Percentiles rank a stretch among this genome's conserved stretches.
phyloP scores from a whole-genome alignment of 2,888 invertebrate species.

The Limnephilus rhombicus region DNA sequence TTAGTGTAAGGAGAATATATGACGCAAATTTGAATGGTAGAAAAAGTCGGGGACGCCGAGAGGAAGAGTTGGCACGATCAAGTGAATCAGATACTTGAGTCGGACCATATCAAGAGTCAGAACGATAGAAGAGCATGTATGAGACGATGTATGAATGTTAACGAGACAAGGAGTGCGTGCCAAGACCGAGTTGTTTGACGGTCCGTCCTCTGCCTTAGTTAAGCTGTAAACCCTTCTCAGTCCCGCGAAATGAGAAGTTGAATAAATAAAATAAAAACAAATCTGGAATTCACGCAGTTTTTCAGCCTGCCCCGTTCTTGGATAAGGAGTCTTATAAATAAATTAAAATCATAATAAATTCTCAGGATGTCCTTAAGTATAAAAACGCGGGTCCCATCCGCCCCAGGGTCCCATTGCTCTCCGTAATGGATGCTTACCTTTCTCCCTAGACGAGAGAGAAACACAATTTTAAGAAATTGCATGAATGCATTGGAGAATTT shows the following conservation, averaged over 20 bases:
- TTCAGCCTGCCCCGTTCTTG: not conserved
- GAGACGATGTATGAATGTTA: too few species aligned
- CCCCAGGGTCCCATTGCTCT: conserved; percentile 17
- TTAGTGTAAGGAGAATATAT: too few species aligned
- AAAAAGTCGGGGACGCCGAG: too few species aligned
- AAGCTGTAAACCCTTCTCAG: not conserved
- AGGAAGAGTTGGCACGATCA: too few species aligned
- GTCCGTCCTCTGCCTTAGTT: too few species aligned
- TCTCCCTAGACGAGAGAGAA: not conserved
- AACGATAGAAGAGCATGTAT: too few species aligned
- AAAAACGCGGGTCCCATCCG: not conserved
- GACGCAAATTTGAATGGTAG: too few species aligned
- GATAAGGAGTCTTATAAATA: not conserved
- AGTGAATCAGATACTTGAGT: too few species aligned
- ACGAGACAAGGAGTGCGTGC: too few species aligned
- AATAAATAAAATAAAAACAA: not conserved
- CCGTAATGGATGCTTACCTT: not conserved
- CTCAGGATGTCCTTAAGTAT: not conserved
- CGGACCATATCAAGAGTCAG: too few species aligned
- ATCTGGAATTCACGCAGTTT: not conserved
- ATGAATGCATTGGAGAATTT: not conserved
- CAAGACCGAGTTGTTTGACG: too few species aligned
- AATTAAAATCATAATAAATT: conserved; percentile 19
- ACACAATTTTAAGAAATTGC: not conserved
- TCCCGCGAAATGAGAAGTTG: not conserved